Base-by-base conservation (phyloP, 2,113 vertebrate genomes). In the Arizona elegans region DNA sequence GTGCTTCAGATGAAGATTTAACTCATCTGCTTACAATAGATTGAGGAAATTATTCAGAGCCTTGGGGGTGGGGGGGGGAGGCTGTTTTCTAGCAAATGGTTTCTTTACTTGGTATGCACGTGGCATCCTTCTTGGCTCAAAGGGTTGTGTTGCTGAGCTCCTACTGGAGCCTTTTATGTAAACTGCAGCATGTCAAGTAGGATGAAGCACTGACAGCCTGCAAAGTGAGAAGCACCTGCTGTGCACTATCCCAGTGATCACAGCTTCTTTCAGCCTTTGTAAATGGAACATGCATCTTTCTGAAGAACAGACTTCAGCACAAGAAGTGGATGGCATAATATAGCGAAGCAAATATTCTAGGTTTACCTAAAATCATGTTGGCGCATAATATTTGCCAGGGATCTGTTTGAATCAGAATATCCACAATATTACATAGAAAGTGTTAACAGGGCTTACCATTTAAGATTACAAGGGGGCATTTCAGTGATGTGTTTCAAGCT, bases 101-200 rank as follows among this genome's bases (percentile, higher is more conserved):
- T 38, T 92, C 17, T 92, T 93, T 95, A 11, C 88, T 88, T 65
- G 33, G 7, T 8, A 62, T 92, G 47, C 19, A 52, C 15, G 0
- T 93, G 93, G 81, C 21, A 9, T 58, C 91, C 7, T 93, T 0
- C 8, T 94, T 56, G 62, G 23, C 86, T 92, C 26, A 87, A 87
- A 91, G 90, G 91, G 38, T 7, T 43, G 59, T 91, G 0, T 47
- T 92, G 43, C 43, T 65, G 65, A 86, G 92, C 38, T 81, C 88
- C 24, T 70, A 91, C 59, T 89, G 94, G 29, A 70, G 88, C 38
- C 43, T 43, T 93, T 75, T 92, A 2, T 86, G 81, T 91, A 91
- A 96, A 75, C 33, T 5, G 56, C 87, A 52, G 21, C 55, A 93
- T 92, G 43, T 92, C 91, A 93, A 91, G 86, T 88, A 54, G 93